Evolutionary conservation across 1,140 invertebrate species (phyloP), one percentile per base, ranked within the genome.

Genomic region (Geopemphigus sp.): DNA sequence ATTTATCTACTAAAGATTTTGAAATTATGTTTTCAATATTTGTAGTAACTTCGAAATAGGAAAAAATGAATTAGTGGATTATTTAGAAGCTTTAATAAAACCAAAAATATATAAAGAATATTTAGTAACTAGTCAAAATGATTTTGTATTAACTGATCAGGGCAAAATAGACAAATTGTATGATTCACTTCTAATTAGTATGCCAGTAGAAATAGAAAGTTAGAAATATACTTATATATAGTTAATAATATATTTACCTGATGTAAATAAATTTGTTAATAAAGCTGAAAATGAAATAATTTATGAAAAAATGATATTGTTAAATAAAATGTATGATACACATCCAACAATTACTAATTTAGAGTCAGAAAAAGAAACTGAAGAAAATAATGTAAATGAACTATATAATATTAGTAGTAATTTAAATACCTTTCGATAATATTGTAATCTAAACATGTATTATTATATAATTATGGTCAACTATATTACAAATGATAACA

Each of bases 11-110:
- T 76, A 76, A 4, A 39, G 32, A 39, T 39, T 39, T 4, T 15
- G 1, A 17, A 50, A 47, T 29, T 5, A 70, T 53, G 26, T 15
- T 54, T n/a, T 12, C 26, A 19, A 72, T 5, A 17, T 59, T 59
- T 45, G 59, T 57, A 76, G 72, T 59, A 11, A 45, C 10, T 45
- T 63, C 24, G 57, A 78, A 78, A 61, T 78, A 78, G 24, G 57
- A 26, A 78, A 63, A 63, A 78, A 78, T 63, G 22, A 57, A 19
- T 22, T 32, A 45, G 22, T 78, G 12, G 39, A 78, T 47, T 78
- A 78, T 12, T 47, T 78, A 61, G 24, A 61, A 61, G 24, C 12
- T 45, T 26, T 47, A 61, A 26, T 61, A 26, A 59, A 63, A 63
- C 74, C 74, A 63, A 47, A 61, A 47, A 45, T 78, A 22, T 61